Percentiles rank a stretch among this genome's conserved stretches.
phyloP scores from a whole-genome alignment of 2,888 invertebrate species.

The Hololepta plana region DNA sequence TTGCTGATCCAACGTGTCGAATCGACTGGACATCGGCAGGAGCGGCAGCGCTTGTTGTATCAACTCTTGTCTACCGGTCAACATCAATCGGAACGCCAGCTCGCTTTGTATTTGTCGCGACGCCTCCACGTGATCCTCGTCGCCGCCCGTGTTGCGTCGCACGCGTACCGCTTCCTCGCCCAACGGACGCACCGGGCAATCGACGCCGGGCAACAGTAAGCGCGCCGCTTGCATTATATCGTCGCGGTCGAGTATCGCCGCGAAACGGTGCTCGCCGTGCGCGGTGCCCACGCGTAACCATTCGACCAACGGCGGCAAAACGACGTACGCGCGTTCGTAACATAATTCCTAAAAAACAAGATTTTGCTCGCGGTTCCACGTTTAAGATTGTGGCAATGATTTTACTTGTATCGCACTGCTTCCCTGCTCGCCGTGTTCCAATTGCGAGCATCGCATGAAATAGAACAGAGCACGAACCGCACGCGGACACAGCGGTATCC shows the following conservation, averaged over 20 bases:
- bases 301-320: constrained; percentile 77
- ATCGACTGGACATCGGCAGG: constrained; percentile 46
- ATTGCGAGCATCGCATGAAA: constrained; percentile 82
- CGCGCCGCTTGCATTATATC: constrained; percentile 80
- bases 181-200: constrained; percentile 67
- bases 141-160: constrained; percentile 20
- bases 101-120: constrained; percentile 23
- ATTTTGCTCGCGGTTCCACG: no score
- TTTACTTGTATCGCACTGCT: constrained; percentile 21
- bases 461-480: constrained; percentile 73
- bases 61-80: constrained; percentile 63
- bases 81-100: constrained; percentile 42
- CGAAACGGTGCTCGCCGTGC: constrained; percentile 64
- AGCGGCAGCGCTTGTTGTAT: constrained; percentile 59
- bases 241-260: constrained; percentile 55
- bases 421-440: constrained; percentile 26
- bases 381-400: no score
- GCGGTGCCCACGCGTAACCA: constrained; percentile 74
- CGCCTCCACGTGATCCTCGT: constrained; percentile 23
- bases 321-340: constrained; percentile 74
- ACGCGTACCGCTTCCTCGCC: constrained; percentile 37
- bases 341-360: constrained; percentile 44
- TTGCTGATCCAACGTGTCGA: constrained; percentile 60
- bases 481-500: constrained; percentile 35
- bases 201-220: constrained; percentile 69